Evolutionary conservation across 2,888 invertebrate species (phyloP), one percentile per base, ranked within the genome.

Genomic region (Dione vanillae): DNA sequence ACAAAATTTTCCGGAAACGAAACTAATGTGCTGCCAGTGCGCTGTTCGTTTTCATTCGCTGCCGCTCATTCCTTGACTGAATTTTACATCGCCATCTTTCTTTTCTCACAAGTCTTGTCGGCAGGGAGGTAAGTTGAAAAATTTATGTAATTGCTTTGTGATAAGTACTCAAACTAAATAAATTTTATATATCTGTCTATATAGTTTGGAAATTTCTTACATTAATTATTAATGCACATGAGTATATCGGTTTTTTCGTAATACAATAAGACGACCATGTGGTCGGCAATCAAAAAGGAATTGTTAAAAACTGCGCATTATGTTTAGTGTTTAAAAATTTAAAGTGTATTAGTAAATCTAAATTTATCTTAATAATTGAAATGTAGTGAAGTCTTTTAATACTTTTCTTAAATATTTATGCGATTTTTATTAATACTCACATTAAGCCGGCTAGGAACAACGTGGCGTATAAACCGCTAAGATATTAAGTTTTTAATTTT

Each of bases 301-400:
- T 85, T 88, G 79, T 79, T 79, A 78, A 82, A 78, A 83, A 93
- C 90, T 93, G 85, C 93, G 93, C 93, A 93, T 82, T 91, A 92
- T 83, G 83, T 89, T 91, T 88, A 88, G 78, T 74, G 62, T 74
- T 74, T 78, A 76, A 82, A 81, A 79, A 80, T 72, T 74, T 73
- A 56, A 77, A 76, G 54, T 77, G 76, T 67, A 70, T 76, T 8
- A 41, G 41, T 51, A 35, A 59, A 67, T 56, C 59, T 64, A 8
- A 64, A 70, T 74, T 71, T 71, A 68, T 58, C 7, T 78, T 77
- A 70, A 67, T 71, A 69, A 41, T 40, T 27, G 56, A 19, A n/a
- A n/a, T n/a, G n/a, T n/a, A n/a, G n/a, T n/a, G n/a, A n/a, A n/a
- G 12, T 40, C 6, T n/a, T 45, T 19, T 16, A 45, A 45, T 10